A percentile compares a stretch with the other conserved stretches of the same genome.
phyloP scores from a whole-genome alignment of 2,888 invertebrate genomes.

The Noctua janthe region DNA sequence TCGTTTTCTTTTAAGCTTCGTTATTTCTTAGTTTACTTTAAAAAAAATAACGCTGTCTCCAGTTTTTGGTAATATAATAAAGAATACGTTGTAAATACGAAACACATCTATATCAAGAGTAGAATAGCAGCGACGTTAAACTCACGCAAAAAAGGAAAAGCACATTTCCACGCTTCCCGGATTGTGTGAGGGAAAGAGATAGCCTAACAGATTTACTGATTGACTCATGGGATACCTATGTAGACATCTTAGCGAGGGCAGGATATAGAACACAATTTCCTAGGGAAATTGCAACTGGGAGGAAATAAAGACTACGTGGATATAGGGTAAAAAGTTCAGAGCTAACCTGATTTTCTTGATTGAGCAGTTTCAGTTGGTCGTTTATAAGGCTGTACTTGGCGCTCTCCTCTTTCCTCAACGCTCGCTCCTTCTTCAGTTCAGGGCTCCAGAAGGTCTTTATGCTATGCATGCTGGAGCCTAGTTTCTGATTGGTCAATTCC shows the following conservation, averaged over 20 bases:
- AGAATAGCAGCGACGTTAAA: background rate
- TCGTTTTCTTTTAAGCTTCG: background rate
- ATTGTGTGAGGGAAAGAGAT: conserved; percentile 22
- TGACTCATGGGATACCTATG: conserved; percentile 5
- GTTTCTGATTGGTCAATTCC: conserved; percentile 98
- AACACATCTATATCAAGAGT: background rate
- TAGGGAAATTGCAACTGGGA: conserved; percentile 19
- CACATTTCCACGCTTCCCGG: background rate
- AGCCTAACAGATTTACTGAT: conserved; percentile 8
- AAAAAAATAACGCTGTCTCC: background rate
- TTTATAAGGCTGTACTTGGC: conserved; percentile 99
- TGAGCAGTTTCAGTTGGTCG: conserved; percentile 98
- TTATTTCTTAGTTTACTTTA: background rate
- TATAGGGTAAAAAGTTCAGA: background rate
- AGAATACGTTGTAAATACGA: background rate
- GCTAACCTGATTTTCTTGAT: conserved; percentile 98
- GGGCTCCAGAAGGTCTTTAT: conserved; percentile 99
- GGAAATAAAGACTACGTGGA: conserved; percentile 14
- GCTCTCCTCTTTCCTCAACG: conserved; percentile 98
- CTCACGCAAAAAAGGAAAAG: background rate
- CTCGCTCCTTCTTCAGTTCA: conserved; percentile 99
- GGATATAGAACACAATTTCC: conserved; percentile 28
- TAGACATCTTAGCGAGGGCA: conserved; percentile 10
- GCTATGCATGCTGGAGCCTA: conserved; percentile 99
- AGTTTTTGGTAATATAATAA: background rate